These are phyloP conservation scores for Trichonephila clavata DNA, from an alignment of 1,140 invertebrate genomes.

Conservation along the genomic window DNA sequence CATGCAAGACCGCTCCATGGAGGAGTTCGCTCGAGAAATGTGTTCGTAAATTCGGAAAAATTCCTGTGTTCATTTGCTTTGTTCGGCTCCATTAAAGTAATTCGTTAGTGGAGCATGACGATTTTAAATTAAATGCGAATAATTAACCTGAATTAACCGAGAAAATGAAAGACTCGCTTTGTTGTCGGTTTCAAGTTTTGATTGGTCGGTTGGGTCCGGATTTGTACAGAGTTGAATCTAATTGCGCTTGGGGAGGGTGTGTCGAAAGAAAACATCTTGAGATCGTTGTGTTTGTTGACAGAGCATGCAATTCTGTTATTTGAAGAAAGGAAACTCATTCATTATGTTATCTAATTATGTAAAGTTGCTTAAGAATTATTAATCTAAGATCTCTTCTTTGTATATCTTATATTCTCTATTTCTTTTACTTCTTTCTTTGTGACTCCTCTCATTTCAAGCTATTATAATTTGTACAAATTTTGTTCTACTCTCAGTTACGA, in stretches of 20 bases:
- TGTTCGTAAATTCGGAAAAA: background rate
- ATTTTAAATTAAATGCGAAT: constrained; percentile 35
- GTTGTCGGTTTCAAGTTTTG: background rate
- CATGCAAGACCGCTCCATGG: background rate
- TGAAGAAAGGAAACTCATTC: too few species aligned
- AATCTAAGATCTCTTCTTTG: too few species aligned
- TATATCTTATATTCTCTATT: too few species aligned
- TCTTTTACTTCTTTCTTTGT: too few species aligned
- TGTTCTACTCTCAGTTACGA: too few species aligned
- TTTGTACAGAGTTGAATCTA: background rate
- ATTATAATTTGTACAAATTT: too few species aligned
- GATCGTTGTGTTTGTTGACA: background rate
- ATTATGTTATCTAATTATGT: too few species aligned
- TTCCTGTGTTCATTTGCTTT: background rate
- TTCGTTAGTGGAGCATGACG: background rate
- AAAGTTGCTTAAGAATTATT: too few species aligned
- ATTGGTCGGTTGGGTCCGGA: background rate
- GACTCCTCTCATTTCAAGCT: too few species aligned
- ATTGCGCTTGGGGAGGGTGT: background rate
- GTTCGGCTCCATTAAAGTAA: constrained; percentile 21
- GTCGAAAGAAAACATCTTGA: background rate
- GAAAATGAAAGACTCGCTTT: background rate
- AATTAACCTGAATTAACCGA: constrained; percentile 12
- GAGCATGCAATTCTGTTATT: too few species aligned
- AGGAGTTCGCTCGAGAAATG: too few species aligned